Conservation (phyloP, 2,113 vertebrate genomes). For the Rhegmatorhina hoffmannsi region DNA sequence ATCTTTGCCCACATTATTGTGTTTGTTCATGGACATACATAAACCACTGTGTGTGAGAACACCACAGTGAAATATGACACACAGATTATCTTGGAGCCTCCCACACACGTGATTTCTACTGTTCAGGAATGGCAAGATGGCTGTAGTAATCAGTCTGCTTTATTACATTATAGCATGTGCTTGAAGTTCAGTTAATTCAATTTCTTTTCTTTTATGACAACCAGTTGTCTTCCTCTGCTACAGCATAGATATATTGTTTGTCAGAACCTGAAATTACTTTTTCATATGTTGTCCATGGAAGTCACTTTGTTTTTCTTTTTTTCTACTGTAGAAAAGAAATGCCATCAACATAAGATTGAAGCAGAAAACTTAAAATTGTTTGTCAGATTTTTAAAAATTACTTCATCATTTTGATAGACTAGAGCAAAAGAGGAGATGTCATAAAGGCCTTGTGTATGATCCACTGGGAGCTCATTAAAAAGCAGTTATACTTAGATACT, state of each 20-base stretch:
- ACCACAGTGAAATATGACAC: fast-evolving
- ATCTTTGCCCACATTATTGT: background rate
- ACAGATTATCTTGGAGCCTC: background rate
- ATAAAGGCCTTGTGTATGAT: background rate
- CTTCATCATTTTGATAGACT: constrained; percentile 8
- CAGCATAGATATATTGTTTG: background rate
- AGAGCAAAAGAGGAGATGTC: constrained; percentile 6
- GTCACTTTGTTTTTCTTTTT: background rate
- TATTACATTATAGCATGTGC: background rate
- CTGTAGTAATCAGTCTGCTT: background rate
- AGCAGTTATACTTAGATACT: constrained; percentile 15
- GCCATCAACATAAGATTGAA: background rate
- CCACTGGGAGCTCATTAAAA: constrained; percentile 60
- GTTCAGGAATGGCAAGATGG: background rate
- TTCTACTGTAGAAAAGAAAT: background rate
- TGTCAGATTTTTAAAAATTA: background rate
- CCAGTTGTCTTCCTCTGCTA: background rate
- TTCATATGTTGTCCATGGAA: background rate
- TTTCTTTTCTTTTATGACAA: background rate
- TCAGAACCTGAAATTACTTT: background rate
- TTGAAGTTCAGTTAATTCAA: background rate
- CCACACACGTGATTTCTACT: background rate
- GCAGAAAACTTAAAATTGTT: background rate
- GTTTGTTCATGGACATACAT: background rate
- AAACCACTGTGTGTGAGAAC: background rate